Percentiles rank a stretch among this genome's conserved stretches.
These are phyloP conservation scores for Cyphomyrus discorhynchus DNA, from an alignment of 2,113 vertebrate genomes.

Conservation along the genomic window DNA sequence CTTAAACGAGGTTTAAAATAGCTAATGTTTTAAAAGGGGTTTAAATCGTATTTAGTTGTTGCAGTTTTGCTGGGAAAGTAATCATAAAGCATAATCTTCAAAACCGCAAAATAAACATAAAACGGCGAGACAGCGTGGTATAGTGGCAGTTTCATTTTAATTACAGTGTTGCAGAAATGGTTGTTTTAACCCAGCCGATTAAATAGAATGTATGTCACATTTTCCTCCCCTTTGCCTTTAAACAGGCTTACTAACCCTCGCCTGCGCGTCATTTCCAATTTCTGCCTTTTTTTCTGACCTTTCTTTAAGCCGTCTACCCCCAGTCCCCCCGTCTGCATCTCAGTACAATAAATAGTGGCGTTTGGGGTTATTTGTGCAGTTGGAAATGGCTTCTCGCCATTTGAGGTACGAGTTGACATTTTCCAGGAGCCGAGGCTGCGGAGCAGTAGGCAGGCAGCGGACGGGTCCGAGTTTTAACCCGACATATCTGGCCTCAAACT, in stretches of 20 bases:
- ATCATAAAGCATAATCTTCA: background rate
- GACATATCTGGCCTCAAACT: background rate
- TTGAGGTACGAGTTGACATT: conserved; percentile 60
- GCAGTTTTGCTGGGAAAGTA: background rate
- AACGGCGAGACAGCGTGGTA: background rate
- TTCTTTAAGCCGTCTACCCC: conserved; percentile 10
- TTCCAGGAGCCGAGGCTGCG: conserved; percentile 59
- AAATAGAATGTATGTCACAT: background rate
- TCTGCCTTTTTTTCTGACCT: conserved; percentile 25
- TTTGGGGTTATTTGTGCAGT: conserved; percentile 48
- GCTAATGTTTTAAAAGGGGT: background rate
- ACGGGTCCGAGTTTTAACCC: background rate
- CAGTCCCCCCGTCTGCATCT: conserved; percentile 4
- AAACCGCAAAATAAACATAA: background rate
- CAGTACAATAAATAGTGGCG: conserved; percentile 44
- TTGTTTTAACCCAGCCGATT: background rate
- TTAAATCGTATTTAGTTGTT: background rate
- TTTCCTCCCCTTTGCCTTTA: background rate
- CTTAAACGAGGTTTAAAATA: background rate
- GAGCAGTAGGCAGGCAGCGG: conserved; percentile 32
- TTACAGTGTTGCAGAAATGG: background rate
- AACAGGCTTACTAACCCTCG: background rate
- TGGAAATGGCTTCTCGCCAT: conserved; percentile 50
- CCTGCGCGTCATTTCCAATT: background rate
- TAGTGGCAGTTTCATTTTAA: background rate